Evolutionary conservation across 2,113 vertebrate genomes (phyloP).

Genomic region (Motacilla alba): DNA sequence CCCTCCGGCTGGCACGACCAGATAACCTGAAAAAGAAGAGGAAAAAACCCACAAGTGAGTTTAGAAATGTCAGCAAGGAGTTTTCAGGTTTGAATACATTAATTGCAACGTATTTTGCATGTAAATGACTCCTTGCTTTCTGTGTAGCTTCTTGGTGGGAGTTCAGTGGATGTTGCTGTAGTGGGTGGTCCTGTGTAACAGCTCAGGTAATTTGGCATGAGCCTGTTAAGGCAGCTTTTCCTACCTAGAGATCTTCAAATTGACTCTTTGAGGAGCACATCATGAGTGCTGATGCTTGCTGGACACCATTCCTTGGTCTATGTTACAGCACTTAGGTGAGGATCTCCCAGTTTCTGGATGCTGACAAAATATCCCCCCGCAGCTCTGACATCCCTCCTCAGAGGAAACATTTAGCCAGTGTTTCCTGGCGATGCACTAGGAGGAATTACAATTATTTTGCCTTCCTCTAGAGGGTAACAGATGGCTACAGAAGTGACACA

Average conservation of each 20-base stretch:
- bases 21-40: slow-evolving; percentile 76
- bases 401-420: neutral
- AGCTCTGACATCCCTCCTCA: neutral
- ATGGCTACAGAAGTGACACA: neutral
- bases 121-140: neutral
- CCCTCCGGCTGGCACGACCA: slow-evolving; percentile 92
- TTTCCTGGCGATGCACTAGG: neutral
- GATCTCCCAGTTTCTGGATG: neutral
- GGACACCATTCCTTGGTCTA: neutral
- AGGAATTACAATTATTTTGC: neutral
- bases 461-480: slow-evolving; percentile 43
- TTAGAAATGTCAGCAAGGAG: neutral
- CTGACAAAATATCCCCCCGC: neutral
- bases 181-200: neutral
- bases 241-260: neutral
- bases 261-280: neutral
- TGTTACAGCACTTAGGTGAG: accelerated
- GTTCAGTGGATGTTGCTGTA: neutral
- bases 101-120: neutral
- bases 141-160: neutral
- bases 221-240: neutral
- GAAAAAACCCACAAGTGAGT: neutral
- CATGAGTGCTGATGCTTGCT: neutral
- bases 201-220: neutral
- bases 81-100: neutral